Evolutionary conservation across 2,113 vertebrate species (phyloP), one percentile per base, ranked within the genome.

Genomic region (Pangasianodon hypophthalmus): DNA sequence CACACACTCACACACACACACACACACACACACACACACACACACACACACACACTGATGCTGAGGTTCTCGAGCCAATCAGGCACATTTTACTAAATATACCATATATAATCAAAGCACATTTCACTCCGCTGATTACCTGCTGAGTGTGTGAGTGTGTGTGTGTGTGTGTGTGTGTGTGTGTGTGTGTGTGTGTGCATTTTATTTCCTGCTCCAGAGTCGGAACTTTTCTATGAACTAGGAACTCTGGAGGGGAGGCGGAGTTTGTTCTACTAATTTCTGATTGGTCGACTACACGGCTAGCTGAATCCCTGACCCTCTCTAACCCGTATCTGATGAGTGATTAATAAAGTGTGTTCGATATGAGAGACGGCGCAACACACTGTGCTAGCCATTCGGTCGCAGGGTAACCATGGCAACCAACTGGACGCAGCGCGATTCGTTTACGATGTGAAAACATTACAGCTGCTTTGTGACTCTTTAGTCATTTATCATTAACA

Each of bases 401-500:
- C 14, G 14, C 67, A 71, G 48, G 46, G 79, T 82, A 82, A 56
- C 80, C 50, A 82, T 56, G 50, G 80, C 50, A 54, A 82, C 80
- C 80, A 37, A 37, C 37, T 37, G 37, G 37, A 37, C 37, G 37
- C 37, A 37, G 37, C 37, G 37, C 37, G 37, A 1, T 37, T 37
- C 37, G 37, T 37, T 37, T 69, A 3, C 5, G 9, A 67, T 13
- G 29, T 37, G 71, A 44, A 44, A 21, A 44, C 1, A 2, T n/a
- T 32, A 24, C 2, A 29, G 62, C 24, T 64, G 62, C 62, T 16
- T n/a, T 14, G 4, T 13, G n/a, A 69, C n/a, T 32, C 67, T 32
- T 77, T 14, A 48, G 41, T 3, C 24, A 41, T 10, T 44, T 24
- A 75, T 44, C 44, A 79, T 48, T 16, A 32, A 71, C 19, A 73